Conservation (phyloP, 2,113 vertebrate species). For the Loxodonta africana region DNA sequence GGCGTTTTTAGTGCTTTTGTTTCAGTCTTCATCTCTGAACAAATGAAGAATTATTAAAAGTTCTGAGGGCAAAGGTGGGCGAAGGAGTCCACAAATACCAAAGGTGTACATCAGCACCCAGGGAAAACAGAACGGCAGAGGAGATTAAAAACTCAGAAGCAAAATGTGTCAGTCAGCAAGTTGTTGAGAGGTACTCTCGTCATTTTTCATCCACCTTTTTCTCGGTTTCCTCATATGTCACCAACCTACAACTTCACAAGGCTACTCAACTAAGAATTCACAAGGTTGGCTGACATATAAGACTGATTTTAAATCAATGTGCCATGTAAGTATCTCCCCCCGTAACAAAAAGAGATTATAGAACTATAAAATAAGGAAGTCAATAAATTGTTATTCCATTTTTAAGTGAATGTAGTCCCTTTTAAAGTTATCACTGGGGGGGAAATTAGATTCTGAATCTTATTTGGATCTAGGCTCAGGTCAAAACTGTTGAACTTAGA, state of each 20-base stretch:
- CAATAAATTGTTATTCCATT: not conserved
- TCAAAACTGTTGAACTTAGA: not conserved
- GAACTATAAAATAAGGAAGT: not conserved
- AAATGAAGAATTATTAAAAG: slow-evolving; percentile 51
- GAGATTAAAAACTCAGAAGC: not conserved
- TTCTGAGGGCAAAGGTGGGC: not conserved
- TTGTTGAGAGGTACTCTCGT: not conserved
- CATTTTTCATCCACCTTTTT: not conserved
- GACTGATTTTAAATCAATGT: not conserved
- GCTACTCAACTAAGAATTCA: not conserved
- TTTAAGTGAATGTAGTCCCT: not conserved
- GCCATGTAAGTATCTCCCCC: not conserved
- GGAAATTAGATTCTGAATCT: not conserved
- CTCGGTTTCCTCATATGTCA: not conserved
- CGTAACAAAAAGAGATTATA: not conserved
- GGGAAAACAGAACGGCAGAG: not conserved
- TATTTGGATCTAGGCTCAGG: not conserved
- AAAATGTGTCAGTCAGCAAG: not conserved
- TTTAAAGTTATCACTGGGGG: not conserved
- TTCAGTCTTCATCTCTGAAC: slow-evolving; percentile 52
- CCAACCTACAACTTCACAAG: not conserved
- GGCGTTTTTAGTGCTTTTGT: slow-evolving; percentile 11
- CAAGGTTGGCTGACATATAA: not conserved
- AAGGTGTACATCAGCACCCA: not conserved
- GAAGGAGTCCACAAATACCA: not conserved